Conservation (phyloP, 92 coral and sea anemone species). For the Siderastrea radians region DNA sequence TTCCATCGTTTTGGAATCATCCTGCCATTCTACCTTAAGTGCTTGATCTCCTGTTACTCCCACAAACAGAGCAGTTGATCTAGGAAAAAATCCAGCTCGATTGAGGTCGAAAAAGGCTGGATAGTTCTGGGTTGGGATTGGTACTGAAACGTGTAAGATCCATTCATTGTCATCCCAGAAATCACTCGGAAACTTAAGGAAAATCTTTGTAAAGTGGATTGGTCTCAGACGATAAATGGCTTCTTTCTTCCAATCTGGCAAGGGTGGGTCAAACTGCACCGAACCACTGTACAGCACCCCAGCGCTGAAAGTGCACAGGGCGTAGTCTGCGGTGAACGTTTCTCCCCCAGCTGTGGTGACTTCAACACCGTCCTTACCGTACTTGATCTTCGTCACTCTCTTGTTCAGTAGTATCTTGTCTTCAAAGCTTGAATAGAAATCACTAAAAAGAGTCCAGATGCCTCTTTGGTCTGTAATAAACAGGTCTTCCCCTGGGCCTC, state of each 20-base stretch:
- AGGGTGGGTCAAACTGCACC: background rate
- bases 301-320: background rate
- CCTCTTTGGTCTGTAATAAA: constrained; percentile 4
- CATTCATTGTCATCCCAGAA: constrained; percentile 16
- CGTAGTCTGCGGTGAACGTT: constrained; percentile 4
- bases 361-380: background rate
- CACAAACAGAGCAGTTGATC: background rate
- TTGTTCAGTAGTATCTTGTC: background rate
- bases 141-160: background rate
- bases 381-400: background rate
- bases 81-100: constrained; percentile 2
- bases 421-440: background rate
- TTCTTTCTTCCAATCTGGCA: constrained; percentile 17
- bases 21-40: background rate
- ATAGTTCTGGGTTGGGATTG: background rate
- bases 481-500: background rate
- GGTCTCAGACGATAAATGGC: background rate
- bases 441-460: background rate
- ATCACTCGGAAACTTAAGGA: constrained; percentile 7
- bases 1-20: background rate
- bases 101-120: constrained; percentile 7
- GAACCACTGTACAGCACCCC: background rate
- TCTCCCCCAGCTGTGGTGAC: constrained; percentile 9
- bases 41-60: constrained; percentile 1
- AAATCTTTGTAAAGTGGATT: constrained; percentile 1